Percentiles rank a stretch among this genome's conserved stretches.
Evolutionary conservation across 2,797 vertebrate species (phyloP).

Genomic region (Hypotaenidia philippensis): DNA sequence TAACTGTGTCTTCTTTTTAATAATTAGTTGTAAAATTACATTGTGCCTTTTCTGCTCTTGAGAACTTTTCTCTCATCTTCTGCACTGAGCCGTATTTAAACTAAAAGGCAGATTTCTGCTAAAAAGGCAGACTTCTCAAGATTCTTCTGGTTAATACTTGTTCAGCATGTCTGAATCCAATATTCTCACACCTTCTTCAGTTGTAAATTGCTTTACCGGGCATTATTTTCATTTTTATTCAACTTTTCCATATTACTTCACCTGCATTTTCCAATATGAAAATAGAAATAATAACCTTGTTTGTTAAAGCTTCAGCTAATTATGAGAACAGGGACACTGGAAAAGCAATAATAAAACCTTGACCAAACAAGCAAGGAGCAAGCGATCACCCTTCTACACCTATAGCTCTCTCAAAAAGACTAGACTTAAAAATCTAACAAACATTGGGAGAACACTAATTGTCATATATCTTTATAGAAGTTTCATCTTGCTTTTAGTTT

Average conservation of each 20-base stretch:
- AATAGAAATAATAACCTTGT: not conserved
- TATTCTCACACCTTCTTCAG: not conserved
- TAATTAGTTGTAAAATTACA: slow-evolving; percentile 36
- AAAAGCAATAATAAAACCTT: not conserved
- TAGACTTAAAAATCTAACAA: not conserved
- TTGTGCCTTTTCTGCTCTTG: not conserved
- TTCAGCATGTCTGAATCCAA: not conserved
- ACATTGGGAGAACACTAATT: not conserved
- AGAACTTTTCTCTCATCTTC: slow-evolving; percentile 31
- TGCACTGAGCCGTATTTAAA: not conserved
- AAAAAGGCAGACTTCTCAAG: slow-evolving; percentile 29
- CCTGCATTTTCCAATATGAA: not conserved
- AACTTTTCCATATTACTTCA: not conserved
- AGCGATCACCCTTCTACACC: not conserved
- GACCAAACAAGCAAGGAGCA: not conserved
- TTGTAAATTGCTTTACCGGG: slow-evolving; percentile 2
- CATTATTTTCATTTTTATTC: slow-evolving; percentile 22
- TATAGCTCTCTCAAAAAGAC: not conserved
- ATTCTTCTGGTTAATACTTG: not conserved
- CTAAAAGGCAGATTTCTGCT: slow-evolving; percentile 16
- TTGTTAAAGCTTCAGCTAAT: not conserved
- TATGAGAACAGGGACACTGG: not conserved
- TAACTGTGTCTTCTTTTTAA: slow-evolving; percentile 7
- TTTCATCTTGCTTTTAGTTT: not conserved
- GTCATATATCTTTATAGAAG: not conserved